Conservation (phyloP, 2,113 vertebrate species). For the Pelusios castaneus region DNA sequence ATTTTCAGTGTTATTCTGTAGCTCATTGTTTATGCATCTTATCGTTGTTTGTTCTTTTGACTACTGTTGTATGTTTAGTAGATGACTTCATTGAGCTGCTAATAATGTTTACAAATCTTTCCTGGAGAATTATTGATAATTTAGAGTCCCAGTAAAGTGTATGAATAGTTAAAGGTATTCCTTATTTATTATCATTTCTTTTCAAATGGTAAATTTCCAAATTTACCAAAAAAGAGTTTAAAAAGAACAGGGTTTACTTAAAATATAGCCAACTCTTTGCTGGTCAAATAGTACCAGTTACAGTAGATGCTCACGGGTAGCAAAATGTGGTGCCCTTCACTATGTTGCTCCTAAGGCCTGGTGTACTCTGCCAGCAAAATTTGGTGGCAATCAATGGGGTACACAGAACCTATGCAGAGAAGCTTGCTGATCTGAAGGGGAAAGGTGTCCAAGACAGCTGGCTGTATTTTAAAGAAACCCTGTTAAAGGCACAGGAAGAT, state of each 20-base stretch:
- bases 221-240: neutral
- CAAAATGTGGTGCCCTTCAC: no score
- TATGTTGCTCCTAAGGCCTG: no score
- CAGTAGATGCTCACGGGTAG: no score
- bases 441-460: no score
- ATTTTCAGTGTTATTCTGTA: neutral
- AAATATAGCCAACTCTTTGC: neutral
- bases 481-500: no score
- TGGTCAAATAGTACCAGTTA: neutral
- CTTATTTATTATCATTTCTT: neutral
- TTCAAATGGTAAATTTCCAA: neutral
- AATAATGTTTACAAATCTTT: neutral
- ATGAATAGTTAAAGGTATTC: neutral
- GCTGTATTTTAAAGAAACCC: no score
- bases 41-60: neutral
- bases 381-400: no score
- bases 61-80: neutral
- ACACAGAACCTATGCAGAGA: no score
- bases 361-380: no score
- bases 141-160: neutral
- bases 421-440: no score
- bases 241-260: neutral
- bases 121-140: neutral
- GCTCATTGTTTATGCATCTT: no score
- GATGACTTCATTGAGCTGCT: neutral